Evolutionary conservation across 2,797 vertebrate genomes (phyloP).

Genomic region (Catostomus latipinnis): DNA sequence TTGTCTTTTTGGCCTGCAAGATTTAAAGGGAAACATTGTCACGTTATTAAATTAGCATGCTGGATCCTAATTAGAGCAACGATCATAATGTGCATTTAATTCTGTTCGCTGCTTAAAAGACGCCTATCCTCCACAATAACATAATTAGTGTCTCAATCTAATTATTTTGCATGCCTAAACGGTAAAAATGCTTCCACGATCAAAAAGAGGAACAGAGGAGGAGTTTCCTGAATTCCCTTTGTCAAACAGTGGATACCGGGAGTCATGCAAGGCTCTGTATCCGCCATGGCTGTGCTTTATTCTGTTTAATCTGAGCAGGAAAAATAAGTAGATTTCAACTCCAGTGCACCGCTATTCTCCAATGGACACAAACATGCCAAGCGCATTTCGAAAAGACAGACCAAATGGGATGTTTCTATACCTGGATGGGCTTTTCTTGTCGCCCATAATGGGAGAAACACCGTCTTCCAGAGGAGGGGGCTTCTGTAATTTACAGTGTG

Average conservation of each 20-base stretch:
- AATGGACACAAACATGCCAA: conserved; percentile 5
- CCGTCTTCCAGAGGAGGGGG: conserved; percentile 71
- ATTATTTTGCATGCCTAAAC: conserved; percentile 5
- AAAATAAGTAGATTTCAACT: conserved; percentile 27
- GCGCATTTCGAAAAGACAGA: conserved; percentile 17
- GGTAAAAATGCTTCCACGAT: background rate
- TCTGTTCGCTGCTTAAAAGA: conserved; percentile 21
- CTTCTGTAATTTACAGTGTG: conserved; percentile 60
- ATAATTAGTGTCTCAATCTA: background rate
- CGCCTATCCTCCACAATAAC: background rate
- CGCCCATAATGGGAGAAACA: conserved; percentile 89
- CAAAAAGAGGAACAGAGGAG: conserved; percentile 34
- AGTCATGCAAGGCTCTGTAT: conserved; percentile 49
- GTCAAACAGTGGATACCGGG: conserved; percentile 52
- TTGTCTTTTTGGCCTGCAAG: conserved; percentile 91
- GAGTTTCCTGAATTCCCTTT: conserved; percentile 60
- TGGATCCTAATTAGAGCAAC: conserved; percentile 29
- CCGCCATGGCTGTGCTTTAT: conserved; percentile 59
- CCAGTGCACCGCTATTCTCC: background rate
- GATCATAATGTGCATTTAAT: conserved; percentile 32
- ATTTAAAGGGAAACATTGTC: conserved; percentile 59
- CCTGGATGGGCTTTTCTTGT: conserved; percentile 98
- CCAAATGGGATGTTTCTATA: conserved; percentile 66
- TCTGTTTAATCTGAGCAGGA: conserved; percentile 30
- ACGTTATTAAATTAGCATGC: conserved; percentile 25